These are phyloP conservation scores for Samia ricini DNA, from an alignment of 1,140 invertebrate genomes.

Conservation along the genomic window DNA sequence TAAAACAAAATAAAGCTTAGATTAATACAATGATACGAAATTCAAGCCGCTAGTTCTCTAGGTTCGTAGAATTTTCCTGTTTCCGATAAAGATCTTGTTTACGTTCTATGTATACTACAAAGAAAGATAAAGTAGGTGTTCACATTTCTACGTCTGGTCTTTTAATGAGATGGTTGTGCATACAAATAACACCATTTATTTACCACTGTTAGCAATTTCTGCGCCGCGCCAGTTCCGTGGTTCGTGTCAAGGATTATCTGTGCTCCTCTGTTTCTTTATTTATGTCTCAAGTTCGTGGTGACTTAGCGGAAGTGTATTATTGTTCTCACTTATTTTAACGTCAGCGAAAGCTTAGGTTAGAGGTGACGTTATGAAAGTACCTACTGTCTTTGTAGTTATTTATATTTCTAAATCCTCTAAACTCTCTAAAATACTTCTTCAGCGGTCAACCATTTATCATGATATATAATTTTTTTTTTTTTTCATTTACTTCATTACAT, in stretches of 20 bases:
- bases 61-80: too few species aligned
- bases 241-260: neutral
- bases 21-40: too few species aligned
- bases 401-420: neutral
- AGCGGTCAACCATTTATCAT: too few species aligned
- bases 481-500: too few species aligned
- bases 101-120: too few species aligned
- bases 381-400: neutral
- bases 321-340: slow-evolving; percentile 31
- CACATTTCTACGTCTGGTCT: neutral
- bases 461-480: too few species aligned
- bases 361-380: slow-evolving; percentile 27
- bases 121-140: neutral
- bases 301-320: slow-evolving; percentile 44
- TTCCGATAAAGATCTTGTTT: too few species aligned
- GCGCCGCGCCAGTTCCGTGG: neutral
- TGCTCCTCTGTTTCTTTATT: slow-evolving; percentile 13
- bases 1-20: too few species aligned
- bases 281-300: slow-evolving; percentile 50
- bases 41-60: too few species aligned
- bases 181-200: neutral
- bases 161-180: neutral
- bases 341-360: slow-evolving; percentile 55
- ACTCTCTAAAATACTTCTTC: too few species aligned
- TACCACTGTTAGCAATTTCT: neutral